Evolutionary conservation across 1,140 invertebrate genomes (phyloP), one percentile per base, ranked within the genome.

Genomic region (Diorhabda sublineata): DNA sequence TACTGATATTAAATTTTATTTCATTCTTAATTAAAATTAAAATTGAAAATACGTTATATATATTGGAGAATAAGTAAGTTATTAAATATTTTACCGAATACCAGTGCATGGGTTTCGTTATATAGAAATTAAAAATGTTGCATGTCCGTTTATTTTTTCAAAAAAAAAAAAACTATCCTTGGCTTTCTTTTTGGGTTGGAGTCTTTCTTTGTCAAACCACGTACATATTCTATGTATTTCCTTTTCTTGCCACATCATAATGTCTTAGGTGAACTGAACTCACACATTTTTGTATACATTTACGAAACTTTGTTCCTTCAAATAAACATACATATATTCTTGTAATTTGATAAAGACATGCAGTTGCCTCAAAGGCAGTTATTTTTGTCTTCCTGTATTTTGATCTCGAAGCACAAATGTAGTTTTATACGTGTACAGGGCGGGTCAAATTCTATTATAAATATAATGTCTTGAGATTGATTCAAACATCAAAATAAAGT

Each of bases 381-480:
- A 68, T 73, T 69, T 74, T 76, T 72, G 73, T 77, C 74, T 78
- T 77, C 76, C 76, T 78, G 72, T 71, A 70, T 74, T 72, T 71
- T 67, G 70, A 74, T 77, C 74, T 77, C 75, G 66, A 70, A 72
- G 74, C 75, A 77, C 75, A 75, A 75, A 73, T 72, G 69, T 73
- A 73, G 72, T 69, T 47, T 62, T 65, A 65, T 52, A 67, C 6
- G 47, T 52, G n/a, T 52, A 52, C 47, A 52, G 47, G n/a, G 47
- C 47, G 6, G n/a, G 47, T 52, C n/a, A 8, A 52, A 52, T 52
- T 52, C n/a, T 6, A 52, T 52, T 52, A 58, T 3, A n/a, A 26
- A 26, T 26, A 26, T 26, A 26, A 26, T 26, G 26, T 26, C 26
- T 26, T 26, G 26, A 26, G 26, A 26, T 26, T 26, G 26, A 26